phyloP scores from a whole-genome alignment of 2,113 vertebrate genomes.

The Peucedramus taeniatus region DNA sequence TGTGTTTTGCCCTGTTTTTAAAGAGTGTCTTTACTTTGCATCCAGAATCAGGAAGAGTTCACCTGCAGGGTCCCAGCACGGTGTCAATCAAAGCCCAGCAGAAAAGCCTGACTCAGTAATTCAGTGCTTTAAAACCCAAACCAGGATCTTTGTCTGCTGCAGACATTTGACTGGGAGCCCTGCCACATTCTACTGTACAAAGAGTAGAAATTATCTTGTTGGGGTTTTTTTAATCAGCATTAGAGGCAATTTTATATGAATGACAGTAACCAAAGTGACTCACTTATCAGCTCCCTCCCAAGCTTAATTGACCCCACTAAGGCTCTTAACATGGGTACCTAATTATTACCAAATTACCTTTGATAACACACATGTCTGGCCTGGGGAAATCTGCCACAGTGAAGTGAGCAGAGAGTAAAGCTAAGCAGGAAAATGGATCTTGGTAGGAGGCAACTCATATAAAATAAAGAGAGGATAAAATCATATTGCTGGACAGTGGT shows the following conservation, averaged over 20 bases:
- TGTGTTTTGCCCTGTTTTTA: neutral
- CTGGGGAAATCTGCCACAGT: neutral
- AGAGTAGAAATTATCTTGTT: neutral
- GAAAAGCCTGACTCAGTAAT: neutral
- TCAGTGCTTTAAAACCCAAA: neutral
- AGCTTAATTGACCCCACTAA: neutral
- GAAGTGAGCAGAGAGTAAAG: neutral
- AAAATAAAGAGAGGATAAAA: neutral
- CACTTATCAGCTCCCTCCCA: neutral
- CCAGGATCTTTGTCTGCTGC: neutral
- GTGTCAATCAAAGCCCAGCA: neutral
- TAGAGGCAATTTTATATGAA: neutral
- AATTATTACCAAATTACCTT: neutral
- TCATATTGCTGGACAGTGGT: fast-evolving
- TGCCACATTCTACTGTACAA: neutral
- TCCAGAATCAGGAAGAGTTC: neutral
- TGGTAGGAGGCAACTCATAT: neutral
- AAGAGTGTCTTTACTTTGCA: neutral
- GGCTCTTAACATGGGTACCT: neutral
- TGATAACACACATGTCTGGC: neutral
- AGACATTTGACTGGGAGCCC: neutral
- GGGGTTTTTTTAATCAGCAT: neutral
- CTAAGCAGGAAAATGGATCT: neutral
- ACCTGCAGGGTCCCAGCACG: neutral
- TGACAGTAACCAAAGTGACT: neutral